phyloP scores from a whole-genome alignment of 2,888 invertebrate genomes.

The Torymus tubicola region DNA sequence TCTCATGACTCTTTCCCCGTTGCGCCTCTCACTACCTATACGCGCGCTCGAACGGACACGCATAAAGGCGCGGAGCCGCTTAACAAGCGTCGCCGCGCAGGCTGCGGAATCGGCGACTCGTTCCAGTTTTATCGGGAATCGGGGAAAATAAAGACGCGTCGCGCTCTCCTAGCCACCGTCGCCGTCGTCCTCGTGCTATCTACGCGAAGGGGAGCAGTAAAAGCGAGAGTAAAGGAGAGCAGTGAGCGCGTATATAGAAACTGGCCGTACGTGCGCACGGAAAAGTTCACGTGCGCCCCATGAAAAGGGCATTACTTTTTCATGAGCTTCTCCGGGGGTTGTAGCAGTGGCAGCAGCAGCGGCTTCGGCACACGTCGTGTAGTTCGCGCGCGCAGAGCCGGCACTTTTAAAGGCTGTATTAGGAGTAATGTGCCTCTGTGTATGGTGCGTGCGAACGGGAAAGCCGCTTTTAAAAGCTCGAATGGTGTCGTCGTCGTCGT shows the following conservation, averaged over 20 bases:
- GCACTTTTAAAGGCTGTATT: conserved; percentile 42
- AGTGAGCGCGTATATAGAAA: not conserved
- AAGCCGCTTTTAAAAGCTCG: conserved; percentile 47
- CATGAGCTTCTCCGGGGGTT: conserved; percentile 20
- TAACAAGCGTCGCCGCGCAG: not conserved
- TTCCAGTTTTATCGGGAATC: conserved; percentile 39
- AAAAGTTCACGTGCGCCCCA: conserved; percentile 40
- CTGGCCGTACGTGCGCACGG: not conserved
- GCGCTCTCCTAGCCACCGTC: conserved; percentile 4
- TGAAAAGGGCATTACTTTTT: conserved; percentile 52
- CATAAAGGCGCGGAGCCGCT: not conserved
- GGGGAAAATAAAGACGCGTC: conserved; percentile 38
- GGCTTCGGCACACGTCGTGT: not conserved
- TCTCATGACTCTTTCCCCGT: not conserved
- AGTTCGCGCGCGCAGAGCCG: conserved; percentile 12
- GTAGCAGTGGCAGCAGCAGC: too few relatives aligned
- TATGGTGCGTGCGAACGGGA: not conserved
- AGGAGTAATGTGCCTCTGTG: conserved; percentile 31
- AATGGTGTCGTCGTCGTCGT: not conserved
- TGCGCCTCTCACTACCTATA: not conserved
- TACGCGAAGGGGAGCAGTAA: not conserved
- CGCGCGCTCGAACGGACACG: conserved; percentile 9
- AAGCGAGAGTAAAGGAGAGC: not conserved
- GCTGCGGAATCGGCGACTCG: conserved; percentile 21
- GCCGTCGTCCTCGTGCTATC: not conserved